Conservation (phyloP, 2,888 invertebrate genomes). For the Drosophila borealis region DNA sequence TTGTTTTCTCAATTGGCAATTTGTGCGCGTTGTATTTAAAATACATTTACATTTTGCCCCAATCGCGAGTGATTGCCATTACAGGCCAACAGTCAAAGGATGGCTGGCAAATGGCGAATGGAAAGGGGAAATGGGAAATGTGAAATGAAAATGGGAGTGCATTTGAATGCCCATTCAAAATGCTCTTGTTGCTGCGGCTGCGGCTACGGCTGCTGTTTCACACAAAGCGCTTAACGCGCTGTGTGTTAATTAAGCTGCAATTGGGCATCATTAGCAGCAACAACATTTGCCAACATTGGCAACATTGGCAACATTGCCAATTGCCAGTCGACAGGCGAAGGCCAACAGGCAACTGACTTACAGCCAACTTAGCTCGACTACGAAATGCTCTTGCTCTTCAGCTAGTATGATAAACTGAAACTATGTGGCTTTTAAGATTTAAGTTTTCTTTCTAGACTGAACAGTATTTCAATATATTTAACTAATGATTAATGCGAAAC, state of each 20-base stretch:
- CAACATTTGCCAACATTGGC: conserved; percentile 63
- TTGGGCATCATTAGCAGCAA: conserved; percentile 75
- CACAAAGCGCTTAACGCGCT: conserved; percentile 74
- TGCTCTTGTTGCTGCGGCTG: conserved; percentile 7
- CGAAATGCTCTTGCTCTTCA: conserved; percentile 2
- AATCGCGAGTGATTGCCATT: conserved; percentile 59
- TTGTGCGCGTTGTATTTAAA: conserved; percentile 33
- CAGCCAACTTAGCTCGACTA: not conserved
- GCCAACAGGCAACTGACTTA: conserved; percentile 17
- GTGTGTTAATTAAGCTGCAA: conserved; percentile 78
- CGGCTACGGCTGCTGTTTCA: conserved; percentile 32
- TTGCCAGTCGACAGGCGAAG: conserved; percentile 33
- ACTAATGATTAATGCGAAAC: no score
- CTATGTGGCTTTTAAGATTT: no score
- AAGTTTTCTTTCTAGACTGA: no score
- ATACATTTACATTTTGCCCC: conserved; percentile 30
- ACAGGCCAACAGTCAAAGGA: conserved; percentile 68
- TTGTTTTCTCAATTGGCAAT: conserved; percentile 33
- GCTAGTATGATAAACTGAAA: not conserved
- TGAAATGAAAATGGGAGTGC: conserved; percentile 10
- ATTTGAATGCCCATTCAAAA: conserved; percentile 45
- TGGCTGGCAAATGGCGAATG: not conserved
- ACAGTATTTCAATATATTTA: no score
- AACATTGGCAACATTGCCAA: conserved; percentile 46
- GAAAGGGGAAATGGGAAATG: conserved; percentile 2